phyloP scores from a whole-genome alignment of 2,888 invertebrate species.

The Ommatoiulus sabulosus region DNA sequence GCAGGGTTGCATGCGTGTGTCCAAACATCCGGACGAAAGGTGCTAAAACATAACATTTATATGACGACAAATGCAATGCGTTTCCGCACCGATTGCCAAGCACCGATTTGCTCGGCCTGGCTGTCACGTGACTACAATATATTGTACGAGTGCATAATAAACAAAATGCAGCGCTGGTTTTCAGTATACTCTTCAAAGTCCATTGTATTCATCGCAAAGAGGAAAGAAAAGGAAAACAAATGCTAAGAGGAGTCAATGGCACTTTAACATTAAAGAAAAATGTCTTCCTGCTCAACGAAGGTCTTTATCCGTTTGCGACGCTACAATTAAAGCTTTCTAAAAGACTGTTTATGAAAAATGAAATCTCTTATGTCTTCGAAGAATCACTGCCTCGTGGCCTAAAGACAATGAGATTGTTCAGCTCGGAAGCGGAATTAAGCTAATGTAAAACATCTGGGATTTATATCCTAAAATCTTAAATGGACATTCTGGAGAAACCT shows the following conservation, averaged over 20 bases:
- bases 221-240: background rate
- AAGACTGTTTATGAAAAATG: no score
- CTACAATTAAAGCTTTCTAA: no score
- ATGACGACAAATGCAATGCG: background rate
- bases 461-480: no score
- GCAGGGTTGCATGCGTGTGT: background rate
- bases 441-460: no score
- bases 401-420: no score
- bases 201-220: background rate
- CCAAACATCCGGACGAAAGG: background rate
- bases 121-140: background rate
- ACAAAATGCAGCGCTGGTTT: background rate
- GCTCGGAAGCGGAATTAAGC: no score
- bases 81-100: background rate
- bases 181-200: no score
- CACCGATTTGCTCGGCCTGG: background rate
- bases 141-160: background rate
- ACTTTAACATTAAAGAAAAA: background rate
- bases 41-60: background rate
- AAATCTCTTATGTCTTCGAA: no score
- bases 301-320: no score
- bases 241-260: background rate
- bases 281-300: background rate
- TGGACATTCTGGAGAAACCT: no score
- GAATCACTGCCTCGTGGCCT: no score